Evolutionary conservation across 2,113 vertebrate species (phyloP).

Genomic region (Promerops cafer): DNA sequence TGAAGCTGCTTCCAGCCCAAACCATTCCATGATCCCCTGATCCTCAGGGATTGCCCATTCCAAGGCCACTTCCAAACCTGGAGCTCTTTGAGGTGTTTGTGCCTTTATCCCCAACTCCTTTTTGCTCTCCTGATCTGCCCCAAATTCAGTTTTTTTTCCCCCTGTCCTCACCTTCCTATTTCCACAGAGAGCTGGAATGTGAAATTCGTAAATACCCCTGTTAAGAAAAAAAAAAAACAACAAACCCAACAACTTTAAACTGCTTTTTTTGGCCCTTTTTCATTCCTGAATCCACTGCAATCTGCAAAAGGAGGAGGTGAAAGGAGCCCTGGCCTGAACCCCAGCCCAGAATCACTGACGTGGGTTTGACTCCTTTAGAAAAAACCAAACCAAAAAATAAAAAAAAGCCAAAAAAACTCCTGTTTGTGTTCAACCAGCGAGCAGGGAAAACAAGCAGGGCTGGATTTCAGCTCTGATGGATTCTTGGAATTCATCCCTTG

Average conservation of each 20-base stretch:
- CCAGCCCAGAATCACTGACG: neutral
- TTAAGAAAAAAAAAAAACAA: neutral
- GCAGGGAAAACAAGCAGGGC: neutral
- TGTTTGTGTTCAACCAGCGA: neutral
- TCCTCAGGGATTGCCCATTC: neutral
- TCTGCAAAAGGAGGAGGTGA: neutral
- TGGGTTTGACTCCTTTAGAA: neutral
- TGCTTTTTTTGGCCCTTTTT: neutral
- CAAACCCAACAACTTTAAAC: neutral
- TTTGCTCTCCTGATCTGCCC: neutral
- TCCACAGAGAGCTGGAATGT: neutral
- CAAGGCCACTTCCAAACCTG: neutral
- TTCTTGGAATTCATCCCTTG: neutral
- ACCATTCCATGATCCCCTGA: neutral
- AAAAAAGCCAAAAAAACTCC: neutral
- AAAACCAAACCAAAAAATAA: neutral
- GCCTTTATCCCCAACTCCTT: accelerated
- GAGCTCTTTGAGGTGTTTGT: accelerated
- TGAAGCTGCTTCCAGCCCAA: neutral
- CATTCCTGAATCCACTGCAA: neutral
- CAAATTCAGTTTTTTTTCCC: neutral
- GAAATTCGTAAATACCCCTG: neutral
- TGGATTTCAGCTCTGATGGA: neutral
- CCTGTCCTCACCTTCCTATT: neutral
- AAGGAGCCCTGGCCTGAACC: neutral